Evolutionary conservation across 92 coral and sea anemone genomes (phyloP), one percentile per base, ranked within the genome.

Genomic region (Phenganax subtilis): DNA sequence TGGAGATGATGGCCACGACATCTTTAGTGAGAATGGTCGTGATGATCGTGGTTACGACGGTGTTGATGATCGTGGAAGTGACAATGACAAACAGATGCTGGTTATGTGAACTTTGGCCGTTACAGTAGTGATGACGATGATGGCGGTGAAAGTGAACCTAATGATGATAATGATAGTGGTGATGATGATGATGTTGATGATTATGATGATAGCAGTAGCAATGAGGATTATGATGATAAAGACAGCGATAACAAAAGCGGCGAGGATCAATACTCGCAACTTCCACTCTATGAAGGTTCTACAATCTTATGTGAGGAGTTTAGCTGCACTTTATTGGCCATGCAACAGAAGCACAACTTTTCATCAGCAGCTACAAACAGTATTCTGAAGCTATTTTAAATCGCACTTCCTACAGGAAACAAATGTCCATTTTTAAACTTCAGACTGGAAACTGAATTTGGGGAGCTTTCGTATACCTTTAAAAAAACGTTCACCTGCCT

Each of bases 331-430:
- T 72, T 89, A 69, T 75, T 87, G 55, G 92, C 92, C 37, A 28
- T 89, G 11, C 65, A 77, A 29, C 92, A 85, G 74, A 87, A 79
- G 80, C 92, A 89, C 80, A 89, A 89, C 78, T 85, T 89, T 63
- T 74, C 90, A 58, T 84, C 87, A 25, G 75, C 83, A 82, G 88
- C 90, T 71, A 73, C 57, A 0, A 88, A 89, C 81, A 87, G 89
- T 65, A 81, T 84, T 66, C 69, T 88, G 25, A 85, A 82, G 62
- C 81, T 88, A 0, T 54, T 89, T 27, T 81, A 84, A 67, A 12
- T 82, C 59, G 25, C 77, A 10, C 77, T 88, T n/a, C 90, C 90
- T 63, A 54, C 82, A 57, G 88, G 84, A 85, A 88, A 76, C 60
- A 82, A 82, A 16, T 85, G 86, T 61, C 89, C 88, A 28, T 12